These are phyloP conservation scores for Nothocercus nigrocapillus DNA, from an alignment of 2,113 vertebrate genomes.

Conservation along the genomic window DNA sequence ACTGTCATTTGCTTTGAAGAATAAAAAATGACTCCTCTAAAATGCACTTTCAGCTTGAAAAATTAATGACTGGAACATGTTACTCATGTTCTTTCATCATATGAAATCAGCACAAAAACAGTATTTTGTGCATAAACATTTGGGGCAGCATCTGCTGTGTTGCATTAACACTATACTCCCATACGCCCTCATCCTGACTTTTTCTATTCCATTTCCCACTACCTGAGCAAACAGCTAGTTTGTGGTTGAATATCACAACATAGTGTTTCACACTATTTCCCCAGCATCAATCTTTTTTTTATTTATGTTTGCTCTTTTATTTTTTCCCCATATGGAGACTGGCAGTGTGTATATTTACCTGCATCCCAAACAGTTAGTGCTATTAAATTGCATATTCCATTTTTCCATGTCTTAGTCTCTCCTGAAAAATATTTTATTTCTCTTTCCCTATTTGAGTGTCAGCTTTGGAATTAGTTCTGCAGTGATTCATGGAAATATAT, in stretches of 20 bases:
- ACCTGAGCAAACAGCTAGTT: background rate
- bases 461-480: background rate
- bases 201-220: background rate
- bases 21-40: background rate
- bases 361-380: background rate
- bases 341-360: background rate
- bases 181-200: background rate
- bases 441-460: background rate
- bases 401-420: background rate
- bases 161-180: background rate
- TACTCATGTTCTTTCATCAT: background rate
- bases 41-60: background rate
- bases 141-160: conserved; percentile 1
- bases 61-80: background rate
- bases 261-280: accelerated
- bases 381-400: background rate
- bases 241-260: background rate
- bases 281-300: background rate
- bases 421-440: background rate
- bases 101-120: background rate
- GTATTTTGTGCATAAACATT: background rate
- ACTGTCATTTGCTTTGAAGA: background rate
- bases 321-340: background rate
- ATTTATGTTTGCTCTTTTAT: background rate
- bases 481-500: background rate